Base-by-base conservation (phyloP, 2,113 vertebrate species). In the Tragelaphus buxtoni region DNA sequence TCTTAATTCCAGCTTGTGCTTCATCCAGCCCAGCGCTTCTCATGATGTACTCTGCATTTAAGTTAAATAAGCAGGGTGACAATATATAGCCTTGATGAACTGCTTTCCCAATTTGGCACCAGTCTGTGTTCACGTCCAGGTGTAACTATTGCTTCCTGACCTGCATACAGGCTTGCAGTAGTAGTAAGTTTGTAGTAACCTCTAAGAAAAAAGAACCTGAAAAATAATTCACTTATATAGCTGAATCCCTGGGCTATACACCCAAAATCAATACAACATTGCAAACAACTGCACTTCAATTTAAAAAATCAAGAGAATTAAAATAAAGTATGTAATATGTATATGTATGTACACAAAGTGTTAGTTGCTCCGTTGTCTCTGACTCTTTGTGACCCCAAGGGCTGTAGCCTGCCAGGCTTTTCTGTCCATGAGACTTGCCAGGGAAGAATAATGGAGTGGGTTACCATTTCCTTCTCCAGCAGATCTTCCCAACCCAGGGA, bases 1-100 rank as follows among this genome's bases (percentile, higher is more conserved):
- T 65, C 32, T n/a, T n/a, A 32, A 9, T n/a, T 65, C 32, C 16
- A 65, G 63, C 63, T 35, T 65, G 63, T 20, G 17, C 63, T 65
- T 35, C 32, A 2, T 65, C 63, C 32, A 65, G 63, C 63, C 3
- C 4, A 9, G 32, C 4, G 5, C 20, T 65, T 35, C 6, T 0
- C 63, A 20, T 65, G 14, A 35, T 35, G 17, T 65, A 9, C 63
- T 20, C 63, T 65, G 63, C 32, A 20, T 65, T 2, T 2, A 35
- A 35, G 63, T 20, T 65, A 65, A 20, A 2, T 65, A 35, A 65
- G 63, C 32, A 65, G 63, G 63, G 63, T 65, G 63, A 20, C 63
- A 5, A 2, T 20, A 2, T 5, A 20, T 4, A 35, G 63, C 32
- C 63, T 18, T 65, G 63, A n/a, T 0, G 17, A 2, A 5, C 63